Conservation (phyloP, 2,888 invertebrate genomes). For the Nudaria mundana region DNA sequence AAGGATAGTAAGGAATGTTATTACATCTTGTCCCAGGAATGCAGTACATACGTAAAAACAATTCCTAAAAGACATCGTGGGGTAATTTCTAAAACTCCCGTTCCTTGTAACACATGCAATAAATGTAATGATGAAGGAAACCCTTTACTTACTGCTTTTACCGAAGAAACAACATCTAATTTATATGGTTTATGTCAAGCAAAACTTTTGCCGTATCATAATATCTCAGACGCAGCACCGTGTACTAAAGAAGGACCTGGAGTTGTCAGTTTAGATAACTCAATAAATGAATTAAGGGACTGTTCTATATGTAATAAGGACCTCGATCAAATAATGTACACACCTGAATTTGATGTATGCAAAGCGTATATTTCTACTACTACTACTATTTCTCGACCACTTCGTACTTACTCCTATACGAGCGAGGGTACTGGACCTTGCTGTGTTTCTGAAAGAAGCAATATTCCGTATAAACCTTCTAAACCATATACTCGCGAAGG, state of each 20-base stretch:
- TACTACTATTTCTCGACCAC: not conserved
- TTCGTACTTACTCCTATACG: not conserved
- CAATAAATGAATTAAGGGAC: not conserved
- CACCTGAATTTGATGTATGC: not conserved
- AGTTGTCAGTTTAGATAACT: not conserved
- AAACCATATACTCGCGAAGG: constrained; percentile 1
- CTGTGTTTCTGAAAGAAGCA: not conserved
- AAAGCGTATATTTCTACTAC: no score
- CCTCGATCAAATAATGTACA: not conserved
- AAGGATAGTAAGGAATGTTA: not conserved
- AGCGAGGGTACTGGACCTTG: not conserved
- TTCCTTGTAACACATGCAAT: not conserved
- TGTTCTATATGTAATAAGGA: not conserved
- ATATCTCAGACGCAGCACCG: no score
- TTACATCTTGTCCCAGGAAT: not conserved
- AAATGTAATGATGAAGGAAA: no score
- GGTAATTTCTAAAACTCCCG: not conserved
- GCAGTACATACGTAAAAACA: not conserved
- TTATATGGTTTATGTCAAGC: no score
- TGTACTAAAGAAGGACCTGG: not conserved
- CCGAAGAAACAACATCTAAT: no score
- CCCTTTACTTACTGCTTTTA: no score
- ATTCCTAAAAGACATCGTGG: not conserved
- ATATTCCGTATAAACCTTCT: not conserved
- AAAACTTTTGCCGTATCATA: no score